Evolutionary conservation across 2,113 vertebrate species (phyloP).

Genomic region (Upupa epops): DNA sequence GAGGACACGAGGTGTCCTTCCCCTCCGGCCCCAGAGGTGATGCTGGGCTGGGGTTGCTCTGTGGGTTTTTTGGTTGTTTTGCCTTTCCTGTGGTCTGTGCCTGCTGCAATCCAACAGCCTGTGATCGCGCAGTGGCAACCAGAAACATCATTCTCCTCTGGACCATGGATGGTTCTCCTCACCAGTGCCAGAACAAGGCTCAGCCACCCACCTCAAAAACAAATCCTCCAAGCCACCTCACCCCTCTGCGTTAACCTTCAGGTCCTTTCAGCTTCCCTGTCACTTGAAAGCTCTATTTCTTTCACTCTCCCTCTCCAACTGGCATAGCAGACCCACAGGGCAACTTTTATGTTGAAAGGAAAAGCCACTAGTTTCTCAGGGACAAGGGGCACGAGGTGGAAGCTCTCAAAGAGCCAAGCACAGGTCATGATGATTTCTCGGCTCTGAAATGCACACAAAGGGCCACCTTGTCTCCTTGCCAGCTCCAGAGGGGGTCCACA

Average conservation of each 20-base stretch:
- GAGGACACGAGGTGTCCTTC: slow-evolving; percentile 23
- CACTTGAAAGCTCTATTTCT: background rate
- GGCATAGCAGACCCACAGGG: background rate
- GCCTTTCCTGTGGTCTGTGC: background rate
- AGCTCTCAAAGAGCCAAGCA: background rate
- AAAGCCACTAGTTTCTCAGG: background rate
- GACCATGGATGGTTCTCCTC: background rate
- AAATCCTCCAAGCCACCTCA: background rate
- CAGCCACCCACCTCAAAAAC: background rate
- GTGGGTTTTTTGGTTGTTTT: background rate
- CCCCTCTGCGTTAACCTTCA: background rate
- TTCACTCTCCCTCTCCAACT: background rate
- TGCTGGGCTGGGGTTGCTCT: background rate
- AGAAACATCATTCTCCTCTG: background rate
- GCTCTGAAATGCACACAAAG: background rate
- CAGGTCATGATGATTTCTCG: background rate
- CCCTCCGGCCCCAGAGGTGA: background rate
- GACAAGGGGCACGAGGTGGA: background rate
- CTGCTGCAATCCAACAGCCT: background rate
- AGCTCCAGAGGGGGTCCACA: rapidly evolving
- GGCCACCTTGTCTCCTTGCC: background rate
- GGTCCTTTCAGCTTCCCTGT: background rate
- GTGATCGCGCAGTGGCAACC: background rate
- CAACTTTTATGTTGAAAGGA: background rate
- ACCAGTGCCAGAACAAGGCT: background rate